These are phyloP conservation scores for Lasioglossum pauxillum DNA, from an alignment of 2,888 invertebrate species.

Conservation along the genomic window DNA sequence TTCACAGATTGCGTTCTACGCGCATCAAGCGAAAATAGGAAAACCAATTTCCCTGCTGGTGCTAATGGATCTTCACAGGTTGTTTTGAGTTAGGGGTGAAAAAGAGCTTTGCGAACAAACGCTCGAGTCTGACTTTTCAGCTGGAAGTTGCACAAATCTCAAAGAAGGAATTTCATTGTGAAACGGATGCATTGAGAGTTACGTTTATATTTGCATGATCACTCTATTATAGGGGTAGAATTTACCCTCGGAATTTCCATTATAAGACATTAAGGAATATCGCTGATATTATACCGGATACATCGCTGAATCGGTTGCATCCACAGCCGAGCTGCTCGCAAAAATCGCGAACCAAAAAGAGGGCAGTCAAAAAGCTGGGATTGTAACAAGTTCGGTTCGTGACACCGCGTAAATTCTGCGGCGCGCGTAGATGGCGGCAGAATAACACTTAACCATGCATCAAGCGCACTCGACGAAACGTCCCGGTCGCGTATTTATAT, in stretches of 20 bases:
- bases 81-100: not conserved
- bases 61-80: not conserved
- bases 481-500: slow-evolving; percentile 44
- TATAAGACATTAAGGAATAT: too few relatives aligned
- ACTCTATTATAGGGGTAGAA: not conserved
- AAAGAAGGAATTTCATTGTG: not conserved
- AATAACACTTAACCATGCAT: slow-evolving; percentile 47
- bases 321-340: not conserved
- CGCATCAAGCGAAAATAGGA: not conserved
- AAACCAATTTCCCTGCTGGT: not conserved
- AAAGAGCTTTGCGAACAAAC: not conserved
- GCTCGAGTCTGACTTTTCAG: not conserved
- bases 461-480: slow-evolving; percentile 36
- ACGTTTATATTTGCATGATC: not conserved
- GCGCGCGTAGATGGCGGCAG: not conserved
- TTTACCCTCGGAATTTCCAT: too few relatives aligned
- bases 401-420: slow-evolving; percentile 29
- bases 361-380: not conserved
- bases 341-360: not conserved
- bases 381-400: slow-evolving; percentile 15
- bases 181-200: not conserved
- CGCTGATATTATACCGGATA: too few relatives aligned
- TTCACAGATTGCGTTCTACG: not conserved
- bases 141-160: not conserved
- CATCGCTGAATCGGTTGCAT: not conserved